A percentile compares a stretch with the other conserved stretches of the same genome.
Conservation (phyloP, 2,797 vertebrate species). For the Triplophysa yarkandensis region DNA sequence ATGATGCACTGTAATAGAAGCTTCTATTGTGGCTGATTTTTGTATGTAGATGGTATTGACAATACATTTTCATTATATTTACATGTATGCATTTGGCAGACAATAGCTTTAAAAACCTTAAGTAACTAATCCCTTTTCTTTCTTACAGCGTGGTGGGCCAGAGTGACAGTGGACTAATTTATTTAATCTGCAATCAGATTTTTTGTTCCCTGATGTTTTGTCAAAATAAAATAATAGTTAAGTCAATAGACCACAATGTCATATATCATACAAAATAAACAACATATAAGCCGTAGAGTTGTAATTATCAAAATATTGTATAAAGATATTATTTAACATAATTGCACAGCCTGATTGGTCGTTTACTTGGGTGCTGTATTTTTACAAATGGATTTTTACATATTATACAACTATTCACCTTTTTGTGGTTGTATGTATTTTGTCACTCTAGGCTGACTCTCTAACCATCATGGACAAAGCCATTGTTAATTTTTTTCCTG, state of each 20-base stretch:
- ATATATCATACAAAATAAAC: slow-evolving; percentile 50
- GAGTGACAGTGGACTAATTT: slow-evolving; percentile 65
- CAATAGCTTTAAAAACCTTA: background rate
- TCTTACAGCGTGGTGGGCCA: slow-evolving; percentile 76
- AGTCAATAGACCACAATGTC: slow-evolving; percentile 47
- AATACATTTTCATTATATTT: no score
- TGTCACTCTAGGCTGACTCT: background rate
- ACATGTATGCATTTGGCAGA: no score
- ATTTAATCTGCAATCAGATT: slow-evolving; percentile 60
- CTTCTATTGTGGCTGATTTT: background rate
- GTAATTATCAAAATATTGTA: slow-evolving; percentile 69
- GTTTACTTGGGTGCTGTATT: slow-evolving; percentile 37
- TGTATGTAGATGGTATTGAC: background rate
- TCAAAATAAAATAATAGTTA: slow-evolving; percentile 52
- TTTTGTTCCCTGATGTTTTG: slow-evolving; percentile 53
- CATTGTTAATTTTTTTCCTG: background rate
- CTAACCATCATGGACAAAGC: background rate
- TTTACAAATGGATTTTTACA: slow-evolving; percentile 11
- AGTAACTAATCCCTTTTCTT: background rate
- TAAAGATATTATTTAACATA: slow-evolving; percentile 62
- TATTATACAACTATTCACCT: background rate
- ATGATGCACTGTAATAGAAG: background rate
- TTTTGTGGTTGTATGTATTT: background rate
- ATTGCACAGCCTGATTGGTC: slow-evolving; percentile 49
- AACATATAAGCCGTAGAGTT: slow-evolving; percentile 28